phyloP scores from a whole-genome alignment of 2,888 invertebrate species.

The Ectemnius cavifrons region DNA sequence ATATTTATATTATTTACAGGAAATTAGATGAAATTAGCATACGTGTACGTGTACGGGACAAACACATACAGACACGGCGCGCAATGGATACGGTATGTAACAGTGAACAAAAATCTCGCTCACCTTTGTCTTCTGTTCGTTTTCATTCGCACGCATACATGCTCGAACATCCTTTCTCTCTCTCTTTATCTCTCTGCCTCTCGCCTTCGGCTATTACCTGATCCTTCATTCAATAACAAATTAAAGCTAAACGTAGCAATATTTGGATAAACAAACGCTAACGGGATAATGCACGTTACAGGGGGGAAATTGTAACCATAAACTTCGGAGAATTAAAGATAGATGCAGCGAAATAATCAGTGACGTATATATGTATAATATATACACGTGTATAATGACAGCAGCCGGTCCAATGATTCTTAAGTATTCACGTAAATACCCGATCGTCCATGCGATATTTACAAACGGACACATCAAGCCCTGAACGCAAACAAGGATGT shows the following conservation, averaged over 20 bases:
- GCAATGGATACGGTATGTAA: slow-evolving; percentile 44
- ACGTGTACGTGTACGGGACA: slow-evolving; percentile 36
- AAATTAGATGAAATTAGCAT: slow-evolving; percentile 55
- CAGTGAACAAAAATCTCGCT: slow-evolving; percentile 58
- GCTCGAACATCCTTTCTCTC: not conserved
- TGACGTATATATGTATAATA: slow-evolving; percentile 59
- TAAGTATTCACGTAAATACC: slow-evolving; percentile 65
- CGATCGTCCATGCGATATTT: slow-evolving; percentile 52
- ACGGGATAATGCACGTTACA: slow-evolving; percentile 68
- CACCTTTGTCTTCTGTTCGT: slow-evolving; percentile 17
- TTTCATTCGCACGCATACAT: slow-evolving; percentile 23
- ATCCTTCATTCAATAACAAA: slow-evolving; percentile 54
- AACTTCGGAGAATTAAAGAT: slow-evolving; percentile 62
- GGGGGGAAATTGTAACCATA: slow-evolving; percentile 61
- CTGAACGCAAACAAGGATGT: slow-evolving; percentile 21
- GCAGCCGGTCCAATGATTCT: slow-evolving; percentile 68
- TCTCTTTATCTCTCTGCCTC: not conserved
- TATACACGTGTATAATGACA: slow-evolving; percentile 59
- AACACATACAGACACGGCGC: slow-evolving; percentile 43
- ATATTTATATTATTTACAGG: slow-evolving; percentile 70
- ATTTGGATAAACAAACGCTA: slow-evolving; percentile 68
- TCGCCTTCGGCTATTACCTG: not conserved
- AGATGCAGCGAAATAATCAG: slow-evolving; percentile 44
- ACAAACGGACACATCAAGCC: slow-evolving; percentile 37
- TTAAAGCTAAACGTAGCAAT: slow-evolving; percentile 69